Conservation (phyloP, 1,140 invertebrate genomes). For the Macrotrachela quadricornifera region DNA sequence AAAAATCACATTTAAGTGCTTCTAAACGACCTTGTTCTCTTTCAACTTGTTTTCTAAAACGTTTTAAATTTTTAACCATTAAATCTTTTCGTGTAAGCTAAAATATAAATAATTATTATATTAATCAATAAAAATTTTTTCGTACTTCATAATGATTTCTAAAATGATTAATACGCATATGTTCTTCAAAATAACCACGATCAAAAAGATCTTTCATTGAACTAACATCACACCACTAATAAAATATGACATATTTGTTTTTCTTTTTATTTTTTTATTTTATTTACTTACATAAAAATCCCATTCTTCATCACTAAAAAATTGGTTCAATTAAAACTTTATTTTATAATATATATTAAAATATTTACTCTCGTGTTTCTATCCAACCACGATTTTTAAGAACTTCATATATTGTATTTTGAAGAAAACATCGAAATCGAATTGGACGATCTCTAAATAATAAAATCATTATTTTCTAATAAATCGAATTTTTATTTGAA, state of each 20-base stretch:
- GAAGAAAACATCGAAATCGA: constrained; percentile 25
- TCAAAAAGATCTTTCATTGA: constrained; percentile 33
- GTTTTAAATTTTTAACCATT: constrained; percentile 34
- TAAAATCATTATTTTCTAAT: no score
- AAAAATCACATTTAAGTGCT: constrained; percentile 28
- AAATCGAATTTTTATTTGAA: no score
- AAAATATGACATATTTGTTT: no score
- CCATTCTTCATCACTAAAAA: constrained; percentile 31
- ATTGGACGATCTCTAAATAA: constrained; percentile 19
- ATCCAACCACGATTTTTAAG: constrained; percentile 26
- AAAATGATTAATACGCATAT: constrained; percentile 33
- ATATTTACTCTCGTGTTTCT: constrained; percentile 18
- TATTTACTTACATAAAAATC: constrained; percentile 16
- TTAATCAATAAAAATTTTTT: background rate
- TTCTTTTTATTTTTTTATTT: no score
- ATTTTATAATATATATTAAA: background rate
- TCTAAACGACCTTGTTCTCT: constrained; percentile 24
- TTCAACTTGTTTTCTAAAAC: constrained; percentile 26
- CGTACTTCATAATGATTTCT: constrained; percentile 34
- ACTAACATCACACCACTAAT: constrained; percentile 32
- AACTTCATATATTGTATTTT: constrained; percentile 29
- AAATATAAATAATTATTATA: background rate
- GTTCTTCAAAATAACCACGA: constrained; percentile 31
- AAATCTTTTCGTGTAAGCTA: constrained; percentile 32
- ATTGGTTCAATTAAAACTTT: background rate